A percentile compares a stretch with the other conserved stretches of the same genome.
These are phyloP conservation scores for Bombus confusus DNA, from an alignment of 1,140 invertebrate species.

Conservation along the genomic window DNA sequence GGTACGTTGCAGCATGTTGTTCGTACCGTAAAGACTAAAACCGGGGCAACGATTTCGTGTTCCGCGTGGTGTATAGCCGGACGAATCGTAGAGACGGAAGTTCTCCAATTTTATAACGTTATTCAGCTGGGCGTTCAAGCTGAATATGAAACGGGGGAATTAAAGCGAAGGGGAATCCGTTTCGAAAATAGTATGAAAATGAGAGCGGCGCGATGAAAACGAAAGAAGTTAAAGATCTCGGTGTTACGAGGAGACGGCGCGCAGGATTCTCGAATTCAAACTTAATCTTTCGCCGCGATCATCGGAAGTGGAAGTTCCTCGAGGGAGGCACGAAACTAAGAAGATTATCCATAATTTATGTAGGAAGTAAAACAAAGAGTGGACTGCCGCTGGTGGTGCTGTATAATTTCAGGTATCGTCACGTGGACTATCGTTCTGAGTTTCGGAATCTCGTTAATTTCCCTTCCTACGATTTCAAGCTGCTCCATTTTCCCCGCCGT, in stretches of 20 bases:
- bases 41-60: neutral
- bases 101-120: constrained; percentile 1
- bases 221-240: constrained; percentile 47
- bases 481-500: constrained; percentile 29
- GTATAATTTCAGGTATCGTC: constrained; percentile 59
- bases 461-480: constrained; percentile 37
- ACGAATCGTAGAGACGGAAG: neutral
- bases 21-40: neutral
- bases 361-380: constrained; percentile 68
- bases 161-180: constrained; percentile 24
- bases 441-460: constrained; percentile 65
- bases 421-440: constrained; percentile 53
- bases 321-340: constrained; percentile 52
- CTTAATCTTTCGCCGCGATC: constrained; percentile 46
- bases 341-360: constrained; percentile 70
- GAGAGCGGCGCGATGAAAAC: constrained; percentile 15
- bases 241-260: neutral
- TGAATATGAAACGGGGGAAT: constrained; percentile 42
- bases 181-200: constrained; percentile 54
- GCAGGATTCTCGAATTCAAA: constrained; percentile 40
- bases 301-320: constrained; percentile 53
- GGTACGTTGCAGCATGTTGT: neutral
- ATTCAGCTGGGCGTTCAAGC: neutral
- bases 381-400: constrained; percentile 51
- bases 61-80: neutral